Evolutionary conservation across 2,888 invertebrate species (phyloP), one percentile per base, ranked within the genome.

Genomic region (Cybosia mesomella): DNA sequence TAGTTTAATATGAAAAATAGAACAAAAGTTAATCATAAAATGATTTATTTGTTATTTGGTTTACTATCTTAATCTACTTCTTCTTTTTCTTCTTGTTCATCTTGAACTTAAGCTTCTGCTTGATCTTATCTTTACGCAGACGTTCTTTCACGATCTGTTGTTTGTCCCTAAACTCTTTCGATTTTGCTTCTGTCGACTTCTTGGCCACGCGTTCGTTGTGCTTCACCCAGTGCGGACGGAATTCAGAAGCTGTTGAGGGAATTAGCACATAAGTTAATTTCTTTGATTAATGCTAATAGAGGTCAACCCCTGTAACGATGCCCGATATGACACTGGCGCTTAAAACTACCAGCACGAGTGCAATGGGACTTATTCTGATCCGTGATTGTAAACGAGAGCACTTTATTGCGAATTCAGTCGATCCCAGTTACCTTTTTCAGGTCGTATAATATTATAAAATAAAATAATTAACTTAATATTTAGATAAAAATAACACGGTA

Each of bases 91-190:
- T 90, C 82, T 96, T 90, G 18, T 88, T 85, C 64, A 72, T 87
- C 76, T 95, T 89, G 82, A 90, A 86, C 82, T 95, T 92, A 80
- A 95, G 92, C 81, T 95, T 92, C 86, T 91, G 91, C 78, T 95
- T 94, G 80, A 96, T 95, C 79, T 97, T 96, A 73, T 96, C 96
- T 77, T 96, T 97, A 68, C 96, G 96, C 75, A 96, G 88, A 68
- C 98, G 95, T 36, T 96, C 96, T 87, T 98, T 98, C 43, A 98
- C 95, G 79, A 98, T 97, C 89, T 98, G 97, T 74, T 97, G 97
- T 65, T 97, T 97, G 87, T 96, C 95, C 83, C 96, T 96, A 87
- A 98, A 89, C 89, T 98, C 97, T n/a, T 92, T 95, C 67, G 95
- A 95, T 32, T 92, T 92, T 0, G 88, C 85, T n/a, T 89, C 92